Percentiles rank a stretch among this genome's conserved stretches.
These are phyloP conservation scores for Synchiropus splendidus DNA, from an alignment of 2,113 vertebrate genomes.

Conservation along the genomic window DNA sequence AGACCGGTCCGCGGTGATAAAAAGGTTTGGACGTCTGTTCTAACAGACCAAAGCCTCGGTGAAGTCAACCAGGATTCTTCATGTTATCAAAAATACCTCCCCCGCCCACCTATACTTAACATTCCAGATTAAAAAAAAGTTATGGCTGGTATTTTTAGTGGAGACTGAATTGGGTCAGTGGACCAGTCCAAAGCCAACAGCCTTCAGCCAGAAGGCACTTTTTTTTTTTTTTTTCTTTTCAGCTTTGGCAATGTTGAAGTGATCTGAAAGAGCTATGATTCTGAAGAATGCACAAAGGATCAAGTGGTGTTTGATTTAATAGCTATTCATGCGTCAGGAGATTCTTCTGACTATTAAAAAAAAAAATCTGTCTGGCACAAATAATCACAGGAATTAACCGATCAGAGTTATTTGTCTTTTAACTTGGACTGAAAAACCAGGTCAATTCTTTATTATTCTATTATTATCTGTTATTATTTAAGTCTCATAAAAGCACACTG, in stretches of 20 bases:
- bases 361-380: slow-evolving; percentile 22
- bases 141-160: slow-evolving; percentile 35
- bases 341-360: slow-evolving; percentile 18
- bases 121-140: slow-evolving; percentile 13
- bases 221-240: slow-evolving; percentile 22
- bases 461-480: too few species aligned
- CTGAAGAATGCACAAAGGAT: slow-evolving; percentile 38
- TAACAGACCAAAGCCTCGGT: too few species aligned
- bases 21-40: too few species aligned
- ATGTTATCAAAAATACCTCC: too few species aligned
- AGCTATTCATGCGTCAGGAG: slow-evolving; percentile 31
- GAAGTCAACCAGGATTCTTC: too few species aligned
- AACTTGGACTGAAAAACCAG: too few species aligned
- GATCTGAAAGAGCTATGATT: slow-evolving; percentile 35
- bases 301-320: slow-evolving; percentile 49
- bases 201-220: slow-evolving; percentile 29
- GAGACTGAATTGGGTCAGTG: slow-evolving; percentile 24
- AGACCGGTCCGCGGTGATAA: too few species aligned
- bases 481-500: too few species aligned
- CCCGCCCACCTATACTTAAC: slow-evolving; percentile 4
- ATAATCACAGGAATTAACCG: slow-evolving; percentile 10
- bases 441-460: too few species aligned
- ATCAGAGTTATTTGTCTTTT: too few species aligned
- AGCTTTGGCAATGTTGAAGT: slow-evolving; percentile 28
- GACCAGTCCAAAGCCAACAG: slow-evolving; percentile 23